Percentiles rank a stretch among this genome's conserved stretches.
These are phyloP conservation scores for Gymnobelideus leadbeateri DNA, from an alignment of 2,113 vertebrate species.

Conservation along the genomic window DNA sequence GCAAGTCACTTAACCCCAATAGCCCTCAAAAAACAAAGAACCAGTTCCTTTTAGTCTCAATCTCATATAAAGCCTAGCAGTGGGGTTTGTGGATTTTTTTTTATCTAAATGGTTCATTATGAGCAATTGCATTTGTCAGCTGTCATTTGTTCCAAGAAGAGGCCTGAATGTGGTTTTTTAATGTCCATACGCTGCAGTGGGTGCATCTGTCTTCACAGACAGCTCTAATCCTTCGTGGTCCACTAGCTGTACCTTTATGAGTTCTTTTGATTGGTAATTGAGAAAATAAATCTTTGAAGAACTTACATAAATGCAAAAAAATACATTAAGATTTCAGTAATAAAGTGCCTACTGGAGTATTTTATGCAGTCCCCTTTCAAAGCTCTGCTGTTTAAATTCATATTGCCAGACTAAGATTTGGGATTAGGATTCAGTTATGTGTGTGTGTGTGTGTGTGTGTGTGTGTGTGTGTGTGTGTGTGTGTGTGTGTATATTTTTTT, in stretches of 20 bases:
- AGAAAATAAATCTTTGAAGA: conserved; percentile 84
- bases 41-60: neutral
- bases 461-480: conserved; percentile 56
- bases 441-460: conserved; percentile 61
- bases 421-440: conserved; percentile 67
- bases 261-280: conserved; percentile 83
- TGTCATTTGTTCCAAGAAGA: conserved; percentile 49
- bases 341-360: conserved; percentile 70
- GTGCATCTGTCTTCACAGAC: conserved; percentile 74
- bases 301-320: conserved; percentile 77
- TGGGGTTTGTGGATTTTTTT: neutral
- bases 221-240: conserved; percentile 79
- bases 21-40: too few relatives aligned
- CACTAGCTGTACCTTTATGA: conserved; percentile 75
- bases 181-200: conserved; percentile 39
- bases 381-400: conserved; percentile 67
- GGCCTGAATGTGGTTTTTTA: neutral
- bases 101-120: conserved; percentile 43
- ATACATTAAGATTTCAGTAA: conserved; percentile 75
- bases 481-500: conserved; percentile 63
- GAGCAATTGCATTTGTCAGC: conserved; percentile 51
- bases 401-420: conserved; percentile 71
- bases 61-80: conserved; percentile 55
- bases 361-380: conserved; percentile 72
- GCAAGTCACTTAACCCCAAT: too few relatives aligned